These are phyloP conservation scores for Urosaurus nigricauda DNA, from an alignment of 2,797 vertebrate genomes.

Conservation along the genomic window DNA sequence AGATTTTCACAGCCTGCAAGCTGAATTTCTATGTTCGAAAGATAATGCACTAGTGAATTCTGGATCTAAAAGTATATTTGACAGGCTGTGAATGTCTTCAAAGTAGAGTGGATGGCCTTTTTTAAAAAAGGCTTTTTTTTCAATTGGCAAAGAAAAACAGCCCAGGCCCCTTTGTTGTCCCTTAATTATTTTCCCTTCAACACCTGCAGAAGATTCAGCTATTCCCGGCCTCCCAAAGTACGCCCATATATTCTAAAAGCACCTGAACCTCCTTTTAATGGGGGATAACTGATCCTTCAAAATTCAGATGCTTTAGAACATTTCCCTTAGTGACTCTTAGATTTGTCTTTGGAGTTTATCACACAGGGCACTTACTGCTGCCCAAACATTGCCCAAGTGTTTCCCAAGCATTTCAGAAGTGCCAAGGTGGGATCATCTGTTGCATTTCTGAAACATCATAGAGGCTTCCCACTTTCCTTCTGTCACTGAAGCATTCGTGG, in stretches of 20 bases:
- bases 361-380: no score
- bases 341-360: no score
- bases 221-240: neutral
- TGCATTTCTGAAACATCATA: no score
- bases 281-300: neutral
- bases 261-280: neutral
- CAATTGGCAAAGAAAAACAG: neutral
- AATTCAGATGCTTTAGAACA: neutral
- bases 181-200: neutral
- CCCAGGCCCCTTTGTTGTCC: neutral
- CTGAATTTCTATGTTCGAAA: neutral
- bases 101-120: neutral
- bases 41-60: neutral
- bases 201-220: neutral
- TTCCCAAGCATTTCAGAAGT: no score
- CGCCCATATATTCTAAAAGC: neutral
- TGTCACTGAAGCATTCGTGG: no score
- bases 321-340: no score
- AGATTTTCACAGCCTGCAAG: neutral
- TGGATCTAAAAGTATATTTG: neutral
- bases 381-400: no score
- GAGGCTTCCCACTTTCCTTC: no score
- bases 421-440: no score
- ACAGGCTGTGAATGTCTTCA: neutral
- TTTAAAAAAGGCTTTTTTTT: neutral